Conservation (phyloP, 64 coral and sea anemone species). For the Montipora capricornis region DNA sequence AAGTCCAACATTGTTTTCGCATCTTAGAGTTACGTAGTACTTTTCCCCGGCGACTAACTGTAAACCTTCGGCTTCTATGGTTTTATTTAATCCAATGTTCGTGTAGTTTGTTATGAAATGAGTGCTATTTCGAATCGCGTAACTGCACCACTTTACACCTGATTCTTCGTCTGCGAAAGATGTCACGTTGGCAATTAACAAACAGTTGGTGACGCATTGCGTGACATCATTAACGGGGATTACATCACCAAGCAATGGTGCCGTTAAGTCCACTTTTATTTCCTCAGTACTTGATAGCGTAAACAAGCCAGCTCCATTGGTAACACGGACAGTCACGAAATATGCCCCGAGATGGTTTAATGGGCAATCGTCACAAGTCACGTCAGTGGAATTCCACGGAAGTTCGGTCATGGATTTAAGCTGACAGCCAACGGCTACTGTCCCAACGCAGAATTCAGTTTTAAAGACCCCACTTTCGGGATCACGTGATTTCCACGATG, state of each 20-base stretch:
- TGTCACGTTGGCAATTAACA: slow-evolving; percentile 50
- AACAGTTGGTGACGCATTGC: slow-evolving; percentile 75
- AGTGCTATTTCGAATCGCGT: slow-evolving; percentile 56
- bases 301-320: slow-evolving; percentile 81
- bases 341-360: slow-evolving; percentile 69
- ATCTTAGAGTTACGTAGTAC: slow-evolving; percentile 61
- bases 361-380: slow-evolving; percentile 81
- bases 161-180: slow-evolving; percentile 81
- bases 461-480: slow-evolving; percentile 73
- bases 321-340: slow-evolving; percentile 77
- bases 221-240: slow-evolving; percentile 14
- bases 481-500: slow-evolving; percentile 78
- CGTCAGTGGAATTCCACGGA: slow-evolving; percentile 14
- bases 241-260: slow-evolving; percentile 64
- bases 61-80: slow-evolving; percentile 9
- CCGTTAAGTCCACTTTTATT: slow-evolving; percentile 63
- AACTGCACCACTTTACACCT: slow-evolving; percentile 68
- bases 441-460: slow-evolving; percentile 91
- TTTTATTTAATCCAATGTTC: neutral
- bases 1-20: slow-evolving; percentile 70
- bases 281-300: slow-evolving; percentile 68
- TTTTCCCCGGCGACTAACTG: slow-evolving; percentile 42
- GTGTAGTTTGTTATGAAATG: neutral
- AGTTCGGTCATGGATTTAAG: slow-evolving; percentile 76
- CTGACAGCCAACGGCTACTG: slow-evolving; percentile 79